phyloP scores from a whole-genome alignment of 1,140 invertebrate species.

The Papilio helenus region DNA sequence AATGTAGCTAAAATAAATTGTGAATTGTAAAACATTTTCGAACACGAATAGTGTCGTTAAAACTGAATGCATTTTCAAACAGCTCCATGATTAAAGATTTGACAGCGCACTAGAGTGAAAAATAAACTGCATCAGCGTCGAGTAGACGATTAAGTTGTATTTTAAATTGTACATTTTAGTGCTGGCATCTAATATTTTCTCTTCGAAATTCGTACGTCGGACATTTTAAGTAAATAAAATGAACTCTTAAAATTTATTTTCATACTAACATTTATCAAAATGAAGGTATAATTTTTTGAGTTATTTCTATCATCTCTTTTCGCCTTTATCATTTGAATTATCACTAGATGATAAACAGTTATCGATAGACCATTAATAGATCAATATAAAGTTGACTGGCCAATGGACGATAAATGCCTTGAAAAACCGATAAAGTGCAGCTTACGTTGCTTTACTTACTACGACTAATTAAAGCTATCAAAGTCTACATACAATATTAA shows the following conservation, averaged over 20 bases:
- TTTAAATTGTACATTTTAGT: slow-evolving; percentile 20
- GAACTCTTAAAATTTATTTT: neutral
- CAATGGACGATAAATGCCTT: neutral
- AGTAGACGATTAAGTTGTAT: slow-evolving; percentile 25
- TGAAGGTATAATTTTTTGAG: neutral
- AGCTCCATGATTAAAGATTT: slow-evolving; percentile 24
- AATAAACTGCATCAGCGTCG: slow-evolving; percentile 24
- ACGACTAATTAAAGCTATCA: neutral
- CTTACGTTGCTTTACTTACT: neutral
- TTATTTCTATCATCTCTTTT: neutral
- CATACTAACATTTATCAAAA: neutral
- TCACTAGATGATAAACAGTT: neutral
- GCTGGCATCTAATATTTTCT: slow-evolving; percentile 19
- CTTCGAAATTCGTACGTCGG: neutral
- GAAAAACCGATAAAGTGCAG: neutral
- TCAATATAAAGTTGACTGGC: neutral
- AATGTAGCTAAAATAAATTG: slow-evolving; percentile 1
- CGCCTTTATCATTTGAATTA: neutral
- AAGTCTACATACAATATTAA: neutral
- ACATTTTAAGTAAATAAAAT: slow-evolving; percentile 13
- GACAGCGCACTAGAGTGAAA: slow-evolving; percentile 24
- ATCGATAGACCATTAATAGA: neutral
- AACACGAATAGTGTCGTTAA: slow-evolving; percentile 5
- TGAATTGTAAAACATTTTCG: slow-evolving; percentile 25
- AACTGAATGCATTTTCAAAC: slow-evolving; percentile 24